phyloP scores from a whole-genome alignment of 2,888 invertebrate genomes.

The Synergus umbraculus region DNA sequence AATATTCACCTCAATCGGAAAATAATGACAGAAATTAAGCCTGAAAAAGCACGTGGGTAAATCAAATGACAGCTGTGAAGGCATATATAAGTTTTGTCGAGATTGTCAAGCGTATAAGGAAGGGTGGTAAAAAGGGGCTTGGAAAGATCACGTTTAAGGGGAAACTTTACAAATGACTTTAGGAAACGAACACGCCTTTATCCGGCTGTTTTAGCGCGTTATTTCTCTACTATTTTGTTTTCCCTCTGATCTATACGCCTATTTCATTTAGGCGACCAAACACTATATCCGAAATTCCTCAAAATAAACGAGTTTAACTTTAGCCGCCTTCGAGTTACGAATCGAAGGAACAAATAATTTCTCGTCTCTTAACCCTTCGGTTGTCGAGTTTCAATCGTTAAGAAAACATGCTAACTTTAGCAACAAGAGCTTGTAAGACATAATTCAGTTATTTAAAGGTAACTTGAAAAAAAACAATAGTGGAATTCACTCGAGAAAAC shows the following conservation, averaged over 20 bases:
- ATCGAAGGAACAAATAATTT: not conserved
- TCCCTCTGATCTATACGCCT: constrained; percentile 44
- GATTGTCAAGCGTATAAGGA: constrained; percentile 50
- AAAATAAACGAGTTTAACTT: constrained; percentile 48
- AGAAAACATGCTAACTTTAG: constrained; percentile 46
- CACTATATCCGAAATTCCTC: constrained; percentile 45
- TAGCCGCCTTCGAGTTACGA: not conserved
- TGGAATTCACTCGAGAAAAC: not conserved
- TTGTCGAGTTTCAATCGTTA: not conserved
- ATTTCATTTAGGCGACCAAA: constrained; percentile 46
- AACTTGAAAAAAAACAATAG: not conserved
- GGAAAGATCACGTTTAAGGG: constrained; percentile 72
- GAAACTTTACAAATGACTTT: constrained; percentile 71
- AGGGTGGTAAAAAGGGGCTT: constrained; percentile 63
- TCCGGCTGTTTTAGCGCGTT: constrained; percentile 66
- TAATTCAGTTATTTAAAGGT: not conserved
- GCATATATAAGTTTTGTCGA: constrained; percentile 50
- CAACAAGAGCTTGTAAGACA: not conserved
- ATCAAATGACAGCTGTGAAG: constrained; percentile 55
- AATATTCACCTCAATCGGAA: constrained; percentile 46
- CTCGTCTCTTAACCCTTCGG: constrained; percentile 31
- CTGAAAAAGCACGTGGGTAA: constrained; percentile 38
- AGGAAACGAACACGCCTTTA: constrained; percentile 74
- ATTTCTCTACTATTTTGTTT: constrained; percentile 61
- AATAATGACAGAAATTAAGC: constrained; percentile 24